Base-by-base conservation (phyloP, 2,113 vertebrate species). In the Labrus mixtus region DNA sequence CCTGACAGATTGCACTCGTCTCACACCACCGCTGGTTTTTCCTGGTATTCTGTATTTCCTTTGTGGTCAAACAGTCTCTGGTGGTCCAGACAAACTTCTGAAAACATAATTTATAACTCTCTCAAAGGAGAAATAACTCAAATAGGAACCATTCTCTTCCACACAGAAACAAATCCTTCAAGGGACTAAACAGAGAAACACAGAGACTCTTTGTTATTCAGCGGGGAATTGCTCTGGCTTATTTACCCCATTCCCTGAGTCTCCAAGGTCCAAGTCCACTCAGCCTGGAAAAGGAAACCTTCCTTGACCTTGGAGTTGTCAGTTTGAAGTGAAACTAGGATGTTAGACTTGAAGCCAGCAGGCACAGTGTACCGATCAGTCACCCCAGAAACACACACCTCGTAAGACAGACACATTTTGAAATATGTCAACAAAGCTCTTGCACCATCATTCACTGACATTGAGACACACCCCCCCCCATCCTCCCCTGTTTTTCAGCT, bases 1-100 rank as follows among this genome's bases (percentile, higher is more conserved):
- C 53, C 46, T 48, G 46, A 45, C 9, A 6, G 23, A 8, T 19
- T 17, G 13, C 36, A 45, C 13, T 41, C 62, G 29, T 46, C 43
- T 74, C 78, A 56, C 25, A 57, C 37, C 37, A 39, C 48, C 37
- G 36, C n/a, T 43, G 15, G n/a, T 62, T 67, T 25, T 50, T 56
- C 51, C 51, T 65, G 22, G 20, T 55, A 66, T 19, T 46, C 36
- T 48, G 33, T 2, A 68, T 80, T 77, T 81, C n/a, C 54, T 50
- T 36, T 64, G 60, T 39, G 9, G 36, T 77, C 59, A 48, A 15
- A 9, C 43, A 23, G 62, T 78, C 67, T 71, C 36, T 41, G 39
- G 63, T 64, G 48, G 68, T 84, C 68, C 65, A 76, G 66, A 77
- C 68, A 63, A 33, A 64, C 66, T 46, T 51, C 58, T 69, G 46